Evolutionary conservation across 2,888 invertebrate species (phyloP), one percentile per base, ranked within the genome.

Genomic region (Tuberolachnus salignus): DNA sequence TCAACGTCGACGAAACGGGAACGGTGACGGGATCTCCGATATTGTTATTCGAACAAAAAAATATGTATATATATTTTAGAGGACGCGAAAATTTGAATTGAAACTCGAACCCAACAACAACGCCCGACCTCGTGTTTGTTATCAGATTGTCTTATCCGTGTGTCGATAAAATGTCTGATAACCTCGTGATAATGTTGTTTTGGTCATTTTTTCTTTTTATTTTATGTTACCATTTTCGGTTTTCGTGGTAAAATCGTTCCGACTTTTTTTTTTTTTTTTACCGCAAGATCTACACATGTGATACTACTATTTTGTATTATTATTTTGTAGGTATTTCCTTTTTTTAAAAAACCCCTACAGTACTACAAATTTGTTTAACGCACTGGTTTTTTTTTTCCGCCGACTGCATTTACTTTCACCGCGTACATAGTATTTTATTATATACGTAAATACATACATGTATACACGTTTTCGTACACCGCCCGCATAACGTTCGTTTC

Each of bases 91-190:
- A 67, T 69, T 67, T 49, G 64, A 67, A 69, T 61, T 19, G 23
- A 51, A 59, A 59, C 34, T 49, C 42, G 13, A 14, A 57, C 16
- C 34, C 23, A 53, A 78, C 78, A 67, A 67, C 78, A 51, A 78
- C 78, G 78, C 78, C 78, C 78, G 78, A 78, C 78, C 78, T 78
- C 78, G 78, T 78, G 78, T 78, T 78, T 78, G n/a, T 59, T 67
- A 78, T 78, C 78, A 78, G 21, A 67, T 69, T 16, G 16, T 51
- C 34, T 73, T 73, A 73, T 73, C 73, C 61, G 34, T 34, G 6
- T 34, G 34, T 34, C 34, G 34, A 34, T 34, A 34, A 34, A 34
- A 34, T 34, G 34, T 23, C 51, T 61, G 71, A 72, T 71, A 71
- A 71, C 59, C 59, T 59, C 59, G 23, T 59, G 71, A 71, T 72